Conservation (phyloP, 2,113 vertebrate genomes). For the Elgaria multicarinata region DNA sequence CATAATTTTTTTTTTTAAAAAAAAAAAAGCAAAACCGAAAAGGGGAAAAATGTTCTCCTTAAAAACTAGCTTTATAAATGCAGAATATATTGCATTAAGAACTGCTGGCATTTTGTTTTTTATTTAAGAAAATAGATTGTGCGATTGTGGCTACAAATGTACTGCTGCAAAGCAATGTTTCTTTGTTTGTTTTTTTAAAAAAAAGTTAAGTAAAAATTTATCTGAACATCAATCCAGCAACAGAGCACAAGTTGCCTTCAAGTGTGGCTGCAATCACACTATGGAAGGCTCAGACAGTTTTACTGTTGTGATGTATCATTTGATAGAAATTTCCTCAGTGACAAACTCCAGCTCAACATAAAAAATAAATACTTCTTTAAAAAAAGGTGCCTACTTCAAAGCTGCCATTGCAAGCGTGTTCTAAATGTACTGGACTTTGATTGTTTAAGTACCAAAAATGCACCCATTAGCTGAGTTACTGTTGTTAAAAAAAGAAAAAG, state of each 20-base stretch:
- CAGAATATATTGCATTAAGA: conserved; percentile 88
- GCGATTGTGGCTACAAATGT: conserved; percentile 86
- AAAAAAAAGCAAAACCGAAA: conserved; percentile 11
- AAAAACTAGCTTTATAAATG: conserved; percentile 95
- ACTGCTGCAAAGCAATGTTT: conserved; percentile 82
- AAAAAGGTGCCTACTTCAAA: conserved; percentile 79
- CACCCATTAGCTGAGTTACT: conserved; percentile 67
- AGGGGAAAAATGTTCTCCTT: conserved; percentile 76
- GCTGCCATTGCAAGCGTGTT: conserved; percentile 75
- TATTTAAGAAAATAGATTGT: conserved; percentile 90
- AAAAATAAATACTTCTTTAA: conserved; percentile 76
- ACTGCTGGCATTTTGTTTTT: conserved; percentile 83
- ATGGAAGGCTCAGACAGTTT: conserved; percentile 62
- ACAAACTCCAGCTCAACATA: conserved; percentile 77
- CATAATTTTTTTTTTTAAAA: too few relatives aligned
- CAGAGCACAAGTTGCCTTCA: conserved; percentile 67
- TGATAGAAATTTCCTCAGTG: conserved; percentile 72
- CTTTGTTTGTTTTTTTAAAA: conserved; percentile 73
- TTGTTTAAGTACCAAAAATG: conserved; percentile 76
- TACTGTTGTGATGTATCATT: conserved; percentile 71
- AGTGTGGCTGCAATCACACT: conserved; percentile 68
- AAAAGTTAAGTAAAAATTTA: conserved; percentile 76
- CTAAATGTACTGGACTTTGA: conserved; percentile 74
- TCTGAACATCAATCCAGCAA: conserved; percentile 68
- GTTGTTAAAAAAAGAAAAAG: conserved; percentile 69